phyloP scores from a whole-genome alignment of 2,113 vertebrate genomes.

The Clinocottus analis region DNA sequence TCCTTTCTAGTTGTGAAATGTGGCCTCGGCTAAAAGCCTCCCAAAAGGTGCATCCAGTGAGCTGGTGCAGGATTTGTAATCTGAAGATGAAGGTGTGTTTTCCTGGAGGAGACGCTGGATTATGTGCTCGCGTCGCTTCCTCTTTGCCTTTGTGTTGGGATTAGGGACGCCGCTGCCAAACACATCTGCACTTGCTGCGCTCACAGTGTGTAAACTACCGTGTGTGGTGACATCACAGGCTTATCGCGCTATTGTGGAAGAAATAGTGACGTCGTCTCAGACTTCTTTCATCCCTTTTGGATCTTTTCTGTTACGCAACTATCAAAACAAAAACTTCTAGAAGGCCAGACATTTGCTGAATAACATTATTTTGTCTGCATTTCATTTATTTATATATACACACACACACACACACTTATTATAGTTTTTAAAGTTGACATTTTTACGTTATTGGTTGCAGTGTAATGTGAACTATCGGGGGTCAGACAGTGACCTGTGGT shows the following conservation, averaged over 20 bases:
- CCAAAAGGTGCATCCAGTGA: not conserved
- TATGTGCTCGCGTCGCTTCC: slow-evolving; percentile 7
- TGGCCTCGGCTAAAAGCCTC: not conserved
- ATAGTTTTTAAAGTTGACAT: too few relatives aligned
- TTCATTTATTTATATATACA: too few relatives aligned
- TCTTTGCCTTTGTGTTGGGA: slow-evolving; percentile 53
- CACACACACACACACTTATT: too few relatives aligned
- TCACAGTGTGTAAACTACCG: slow-evolving; percentile 16
- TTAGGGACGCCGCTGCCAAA: slow-evolving; percentile 40
- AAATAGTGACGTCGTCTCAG: not conserved
- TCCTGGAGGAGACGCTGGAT: slow-evolving; percentile 42
- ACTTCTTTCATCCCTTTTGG: not conserved
- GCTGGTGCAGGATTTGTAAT: not conserved
- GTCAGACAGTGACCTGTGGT: too few relatives aligned
- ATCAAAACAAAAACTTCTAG: not conserved
- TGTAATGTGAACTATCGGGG: too few relatives aligned
- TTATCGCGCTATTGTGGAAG: slow-evolving; percentile 11
- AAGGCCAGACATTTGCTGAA: not conserved
- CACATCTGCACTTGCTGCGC: slow-evolving; percentile 24
- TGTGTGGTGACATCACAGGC: slow-evolving; percentile 8
- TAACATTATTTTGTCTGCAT: too few relatives aligned
- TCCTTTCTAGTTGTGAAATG: not conserved
- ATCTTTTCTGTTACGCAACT: not conserved
- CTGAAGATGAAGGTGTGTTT: not conserved
- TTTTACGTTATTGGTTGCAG: too few relatives aligned